Conservation (phyloP, 2,113 vertebrate genomes). For the Oxyruncus cristatus region DNA sequence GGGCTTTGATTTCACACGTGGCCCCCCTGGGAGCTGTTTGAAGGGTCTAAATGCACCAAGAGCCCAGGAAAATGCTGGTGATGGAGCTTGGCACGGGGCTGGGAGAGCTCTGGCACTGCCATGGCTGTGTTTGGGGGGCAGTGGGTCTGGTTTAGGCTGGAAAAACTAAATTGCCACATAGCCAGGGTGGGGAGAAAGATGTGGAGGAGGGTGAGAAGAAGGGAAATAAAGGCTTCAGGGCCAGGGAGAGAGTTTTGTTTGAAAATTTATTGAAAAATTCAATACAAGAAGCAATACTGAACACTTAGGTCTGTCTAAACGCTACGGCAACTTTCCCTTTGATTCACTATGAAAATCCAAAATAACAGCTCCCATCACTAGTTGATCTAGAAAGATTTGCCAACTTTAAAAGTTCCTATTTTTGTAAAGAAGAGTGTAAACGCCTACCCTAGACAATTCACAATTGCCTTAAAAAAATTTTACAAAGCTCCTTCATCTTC, state of each 20-base stretch:
- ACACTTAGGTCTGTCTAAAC: slow-evolving; percentile 64
- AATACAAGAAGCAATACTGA: slow-evolving; percentile 77
- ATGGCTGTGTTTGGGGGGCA: not conserved
- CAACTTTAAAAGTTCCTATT: slow-evolving; percentile 56
- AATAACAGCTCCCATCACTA: slow-evolving; percentile 58
- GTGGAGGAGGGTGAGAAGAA: not conserved
- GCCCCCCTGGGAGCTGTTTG: not conserved
- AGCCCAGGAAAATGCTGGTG: not conserved
- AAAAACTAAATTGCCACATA: not conserved
- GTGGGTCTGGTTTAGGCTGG: not conserved
- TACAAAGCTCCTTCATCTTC: slow-evolving; percentile 78
- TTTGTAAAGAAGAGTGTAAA: slow-evolving; percentile 66
- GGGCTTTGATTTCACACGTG: not conserved
- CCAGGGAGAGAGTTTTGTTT: not conserved
- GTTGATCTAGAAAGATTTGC: slow-evolving; percentile 46
- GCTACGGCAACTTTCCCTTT: slow-evolving; percentile 66
- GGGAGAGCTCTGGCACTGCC: not conserved
- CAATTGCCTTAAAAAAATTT: slow-evolving; percentile 56
- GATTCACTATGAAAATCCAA: slow-evolving; percentile 66
- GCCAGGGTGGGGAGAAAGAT: not conserved
- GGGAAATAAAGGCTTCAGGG: not conserved
- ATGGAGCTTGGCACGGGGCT: not conserved
- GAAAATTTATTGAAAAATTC: slow-evolving; percentile 82
- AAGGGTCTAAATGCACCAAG: not conserved
- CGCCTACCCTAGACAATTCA: slow-evolving; percentile 70